Base-by-base conservation (phyloP, 2,888 invertebrate genomes). In the Parascotia fuliginaria region DNA sequence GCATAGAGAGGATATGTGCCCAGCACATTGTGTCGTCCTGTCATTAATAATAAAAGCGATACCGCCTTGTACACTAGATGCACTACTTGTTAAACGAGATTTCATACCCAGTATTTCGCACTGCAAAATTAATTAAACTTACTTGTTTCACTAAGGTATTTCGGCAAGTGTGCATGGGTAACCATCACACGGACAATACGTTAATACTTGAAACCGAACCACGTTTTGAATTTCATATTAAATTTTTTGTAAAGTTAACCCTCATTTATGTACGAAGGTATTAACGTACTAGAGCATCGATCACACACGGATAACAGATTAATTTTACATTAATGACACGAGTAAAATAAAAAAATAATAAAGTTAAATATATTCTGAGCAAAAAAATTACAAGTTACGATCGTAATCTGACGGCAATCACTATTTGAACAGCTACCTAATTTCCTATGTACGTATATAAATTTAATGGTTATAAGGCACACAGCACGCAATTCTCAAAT, bases 361-460 rank as follows among this genome's bases (percentile, higher is more conserved):
- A 50, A 46, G 52, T 48, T 62, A 55, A 59, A 65, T 62, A 61
- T 70, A 75, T 75, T 75, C 73, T 70, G 54, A 71, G 66, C 54
- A 60, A 75, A 75, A 81, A 83, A 79, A 70, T 72, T 78, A 82
- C 75, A 75, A 79, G 70, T 72, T 61, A 69, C 67, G 83, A 87
- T 85, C 73, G 63, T 75, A 79, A 87, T 85, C 84, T 73, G 69
- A 72, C 71, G 73, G 76, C 79, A 85, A 86, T 86, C 83, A 79
- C 75, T 85, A 83, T 82, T 81, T 79, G 82, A 84, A 84, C 85
- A 83, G 83, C 81, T 81, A 81, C 82, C 81, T 85, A 84, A 89
- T 89, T 89, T 89, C 88, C 87, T 87, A 86, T 80, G 73, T 84
- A 82, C 81, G 80, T 84, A 83, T 79, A 88, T 85, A 87, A 83